Conservation (phyloP, 2,888 invertebrate species). For the Shargacucullia verbasci region DNA sequence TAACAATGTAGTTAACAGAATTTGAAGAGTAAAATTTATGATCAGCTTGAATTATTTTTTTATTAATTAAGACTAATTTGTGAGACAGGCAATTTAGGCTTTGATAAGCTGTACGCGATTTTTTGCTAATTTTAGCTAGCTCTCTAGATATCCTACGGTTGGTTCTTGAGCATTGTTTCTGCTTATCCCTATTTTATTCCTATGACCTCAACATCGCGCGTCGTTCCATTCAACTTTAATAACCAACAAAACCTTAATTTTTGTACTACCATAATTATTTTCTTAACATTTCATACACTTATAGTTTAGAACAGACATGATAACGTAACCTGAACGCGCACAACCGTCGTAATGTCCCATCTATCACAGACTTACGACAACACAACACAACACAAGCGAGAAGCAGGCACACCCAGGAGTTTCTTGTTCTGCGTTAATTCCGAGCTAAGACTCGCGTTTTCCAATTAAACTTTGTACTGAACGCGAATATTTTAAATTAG, state of each 20-base stretch:
- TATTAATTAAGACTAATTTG: constrained; percentile 20
- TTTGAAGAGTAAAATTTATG: constrained; percentile 3
- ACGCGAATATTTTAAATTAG: constrained; percentile 74
- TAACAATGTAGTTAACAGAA: constrained; percentile 23
- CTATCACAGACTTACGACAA: constrained; percentile 14
- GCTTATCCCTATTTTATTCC: too few relatives aligned
- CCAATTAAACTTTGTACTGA: constrained; percentile 77
- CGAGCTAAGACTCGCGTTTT: constrained; percentile 62
- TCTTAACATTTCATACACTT: too few relatives aligned
- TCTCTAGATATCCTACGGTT: background rate
- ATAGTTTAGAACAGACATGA: too few relatives aligned
- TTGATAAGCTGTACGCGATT: too few relatives aligned
- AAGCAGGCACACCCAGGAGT: constrained; percentile 51
- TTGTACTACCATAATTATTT: too few relatives aligned
- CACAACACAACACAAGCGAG: constrained; percentile 28
- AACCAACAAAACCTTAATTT: too few relatives aligned
- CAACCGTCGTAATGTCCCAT: constrained; percentile 24
- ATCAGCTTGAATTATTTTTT: constrained; percentile 25
- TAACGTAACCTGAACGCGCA: constrained; percentile 13
- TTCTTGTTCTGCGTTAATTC: constrained; percentile 62
- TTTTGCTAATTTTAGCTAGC: too few relatives aligned
- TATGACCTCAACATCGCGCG: too few relatives aligned
- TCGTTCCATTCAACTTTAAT: too few relatives aligned
- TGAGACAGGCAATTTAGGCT: constrained; percentile 11
- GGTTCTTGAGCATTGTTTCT: too few relatives aligned